A percentile compares a stretch with the other conserved stretches of the same genome.
These are phyloP conservation scores for Setophaga petechia DNA, from an alignment of 2,113 vertebrate species.

Conservation along the genomic window DNA sequence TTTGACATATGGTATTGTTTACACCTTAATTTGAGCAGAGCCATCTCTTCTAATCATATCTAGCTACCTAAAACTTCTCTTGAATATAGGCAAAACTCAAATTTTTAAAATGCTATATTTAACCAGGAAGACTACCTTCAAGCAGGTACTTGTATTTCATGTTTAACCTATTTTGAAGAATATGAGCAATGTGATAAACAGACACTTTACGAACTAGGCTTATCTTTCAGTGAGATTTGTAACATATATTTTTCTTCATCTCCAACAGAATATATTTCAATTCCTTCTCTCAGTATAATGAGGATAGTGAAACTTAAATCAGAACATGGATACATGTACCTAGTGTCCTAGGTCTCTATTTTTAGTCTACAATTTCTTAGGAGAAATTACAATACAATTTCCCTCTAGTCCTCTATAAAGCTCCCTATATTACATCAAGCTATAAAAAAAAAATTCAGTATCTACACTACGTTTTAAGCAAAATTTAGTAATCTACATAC, in stretches of 20 bases:
- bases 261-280: background rate
- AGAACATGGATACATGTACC: background rate
- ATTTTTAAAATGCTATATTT: background rate
- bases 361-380: background rate
- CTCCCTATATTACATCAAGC: background rate
- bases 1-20: background rate
- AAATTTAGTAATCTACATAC: background rate
- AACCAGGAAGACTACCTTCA: background rate
- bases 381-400: background rate
- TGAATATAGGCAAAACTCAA: background rate
- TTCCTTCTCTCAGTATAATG: background rate
- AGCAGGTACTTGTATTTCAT: background rate
- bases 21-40: background rate
- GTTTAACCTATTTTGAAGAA: background rate
- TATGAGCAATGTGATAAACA: background rate
- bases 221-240: background rate
- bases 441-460: background rate
- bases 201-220: background rate
- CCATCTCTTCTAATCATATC: background rate
- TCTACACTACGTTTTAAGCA: background rate
- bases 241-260: background rate
- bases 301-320: background rate
- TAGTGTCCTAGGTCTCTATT: background rate
- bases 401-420: background rate
- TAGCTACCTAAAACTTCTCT: background rate